phyloP scores from a whole-genome alignment of 1,140 invertebrate genomes.

The Orussus abietinus region DNA sequence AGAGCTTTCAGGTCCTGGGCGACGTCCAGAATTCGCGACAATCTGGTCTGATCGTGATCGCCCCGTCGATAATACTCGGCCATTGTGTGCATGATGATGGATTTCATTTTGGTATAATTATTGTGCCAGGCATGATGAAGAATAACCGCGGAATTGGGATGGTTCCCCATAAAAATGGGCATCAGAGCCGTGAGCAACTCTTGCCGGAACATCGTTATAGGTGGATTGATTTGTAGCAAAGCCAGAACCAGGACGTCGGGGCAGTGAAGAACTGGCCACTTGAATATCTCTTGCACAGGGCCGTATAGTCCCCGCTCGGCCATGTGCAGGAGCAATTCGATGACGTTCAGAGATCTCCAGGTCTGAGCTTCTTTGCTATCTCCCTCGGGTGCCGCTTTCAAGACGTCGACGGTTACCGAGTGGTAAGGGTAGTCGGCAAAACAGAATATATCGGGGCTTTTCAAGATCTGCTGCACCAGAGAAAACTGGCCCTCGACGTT shows the following conservation, averaged over 20 bases:
- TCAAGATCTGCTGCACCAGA: constrained; percentile 79
- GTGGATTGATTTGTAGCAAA: constrained; percentile 77
- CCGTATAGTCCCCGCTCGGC: constrained; percentile 80
- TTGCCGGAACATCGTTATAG: constrained; percentile 71
- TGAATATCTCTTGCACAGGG: constrained; percentile 86
- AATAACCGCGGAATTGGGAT: constrained; percentile 90
- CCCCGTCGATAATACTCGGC: constrained; percentile 92
- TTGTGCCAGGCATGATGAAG: constrained; percentile 92
- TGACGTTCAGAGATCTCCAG: constrained; percentile 88
- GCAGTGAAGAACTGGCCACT: constrained; percentile 87
- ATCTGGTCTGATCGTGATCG: constrained; percentile 86
- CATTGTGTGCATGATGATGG: constrained; percentile 94
- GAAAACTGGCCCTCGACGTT: constrained; percentile 91
- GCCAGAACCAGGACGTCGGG: constrained; percentile 89
- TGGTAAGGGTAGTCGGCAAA: constrained; percentile 88
- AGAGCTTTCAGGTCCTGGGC: constrained; percentile 96
- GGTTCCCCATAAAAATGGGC: constrained; percentile 88
- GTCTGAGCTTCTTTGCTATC: constrained; percentile 89
- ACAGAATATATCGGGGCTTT: constrained; percentile 90
- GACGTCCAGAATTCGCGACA: constrained; percentile 93
- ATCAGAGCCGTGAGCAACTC: constrained; percentile 82
- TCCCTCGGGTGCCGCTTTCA: constrained; percentile 88
- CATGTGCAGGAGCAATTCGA: constrained; percentile 82
- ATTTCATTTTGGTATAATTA: constrained; percentile 69
- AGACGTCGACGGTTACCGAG: constrained; percentile 77